A percentile compares a stretch with the other conserved stretches of the same genome.
Evolutionary conservation across 1,140 invertebrate species (phyloP).

Genomic region (Drosophila ogumai): DNA sequence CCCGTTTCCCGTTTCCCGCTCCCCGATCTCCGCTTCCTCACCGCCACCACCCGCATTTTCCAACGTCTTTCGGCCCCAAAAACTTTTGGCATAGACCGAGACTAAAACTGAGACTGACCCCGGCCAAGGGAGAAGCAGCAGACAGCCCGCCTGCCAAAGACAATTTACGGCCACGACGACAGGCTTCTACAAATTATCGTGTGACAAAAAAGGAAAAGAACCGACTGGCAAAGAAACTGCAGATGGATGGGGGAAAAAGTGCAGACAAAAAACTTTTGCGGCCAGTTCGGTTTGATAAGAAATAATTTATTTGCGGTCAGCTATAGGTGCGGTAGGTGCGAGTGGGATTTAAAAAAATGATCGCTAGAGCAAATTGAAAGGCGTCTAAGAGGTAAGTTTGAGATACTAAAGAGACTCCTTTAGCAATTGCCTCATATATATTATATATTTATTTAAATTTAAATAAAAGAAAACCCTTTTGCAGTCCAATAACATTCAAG

Average conservation of each 20-base stretch:
- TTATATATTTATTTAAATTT: background rate
- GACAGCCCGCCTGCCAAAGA: slow-evolving; percentile 71
- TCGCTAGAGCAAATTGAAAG: slow-evolving; percentile 52
- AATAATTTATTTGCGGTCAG: slow-evolving; percentile 79
- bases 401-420: slow-evolving; percentile 16
- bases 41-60: slow-evolving; percentile 5
- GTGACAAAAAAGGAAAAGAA: slow-evolving; percentile 57
- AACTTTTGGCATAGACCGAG: slow-evolving; percentile 68
- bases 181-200: slow-evolving; percentile 79
- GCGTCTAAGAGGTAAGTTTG: background rate
- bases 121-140: slow-evolving; percentile 21
- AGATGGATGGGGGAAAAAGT: slow-evolving; percentile 42
- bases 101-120: slow-evolving; percentile 32
- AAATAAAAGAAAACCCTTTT: background rate
- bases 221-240: slow-evolving; percentile 14
- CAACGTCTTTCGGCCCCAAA: slow-evolving; percentile 47
- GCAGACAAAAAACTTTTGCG: slow-evolving; percentile 73
- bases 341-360: slow-evolving; percentile 50
- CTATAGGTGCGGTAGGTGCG: slow-evolving; percentile 38
- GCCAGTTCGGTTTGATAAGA: slow-evolving; percentile 76
- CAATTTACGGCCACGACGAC: slow-evolving; percentile 73
- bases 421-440: too few species aligned
- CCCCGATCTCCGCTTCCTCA: background rate
- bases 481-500: background rate
- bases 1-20: background rate